Conservation (phyloP, 92 coral and sea anemone genomes). For the Epizoanthus stellaris region DNA sequence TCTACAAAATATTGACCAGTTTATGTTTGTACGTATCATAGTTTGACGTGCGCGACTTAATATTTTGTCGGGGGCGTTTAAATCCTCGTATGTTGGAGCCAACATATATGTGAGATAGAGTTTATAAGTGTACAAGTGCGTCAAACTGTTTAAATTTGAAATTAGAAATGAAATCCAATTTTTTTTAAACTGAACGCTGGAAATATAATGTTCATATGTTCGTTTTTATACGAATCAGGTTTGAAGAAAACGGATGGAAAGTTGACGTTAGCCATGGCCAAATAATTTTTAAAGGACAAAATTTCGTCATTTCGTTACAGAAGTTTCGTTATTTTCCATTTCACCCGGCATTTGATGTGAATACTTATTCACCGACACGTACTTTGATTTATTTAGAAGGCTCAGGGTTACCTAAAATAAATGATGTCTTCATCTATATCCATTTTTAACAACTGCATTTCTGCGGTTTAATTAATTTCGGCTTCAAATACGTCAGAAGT, state of each 20-base stretch:
- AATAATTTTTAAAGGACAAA: too few species aligned
- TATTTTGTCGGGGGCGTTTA: constrained; percentile 33
- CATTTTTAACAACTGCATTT: constrained; percentile 22
- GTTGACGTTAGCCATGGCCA: too few species aligned
- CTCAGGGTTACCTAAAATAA: background rate
- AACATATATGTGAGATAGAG: background rate
- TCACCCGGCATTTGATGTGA: too few species aligned
- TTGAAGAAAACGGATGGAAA: too few species aligned
- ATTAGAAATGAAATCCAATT: background rate
- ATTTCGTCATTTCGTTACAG: too few species aligned
- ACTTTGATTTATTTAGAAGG: background rate
- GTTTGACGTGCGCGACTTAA: constrained; percentile 12
- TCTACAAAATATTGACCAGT: background rate
- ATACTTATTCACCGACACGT: too few species aligned
- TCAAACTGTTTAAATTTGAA: background rate
- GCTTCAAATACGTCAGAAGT: constrained; percentile 20
- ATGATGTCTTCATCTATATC: constrained; percentile 5
- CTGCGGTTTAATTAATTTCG: background rate
- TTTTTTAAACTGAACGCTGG: too few species aligned
- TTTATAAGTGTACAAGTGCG: background rate
- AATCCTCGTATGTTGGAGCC: background rate
- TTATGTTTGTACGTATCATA: background rate
- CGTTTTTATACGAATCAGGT: too few species aligned
- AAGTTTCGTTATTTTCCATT: too few species aligned
- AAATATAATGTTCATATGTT: too few species aligned